Evolutionary conservation across 2,113 vertebrate species (phyloP), one percentile per base, ranked within the genome.

Genomic region (Plectropomus leopardus): DNA sequence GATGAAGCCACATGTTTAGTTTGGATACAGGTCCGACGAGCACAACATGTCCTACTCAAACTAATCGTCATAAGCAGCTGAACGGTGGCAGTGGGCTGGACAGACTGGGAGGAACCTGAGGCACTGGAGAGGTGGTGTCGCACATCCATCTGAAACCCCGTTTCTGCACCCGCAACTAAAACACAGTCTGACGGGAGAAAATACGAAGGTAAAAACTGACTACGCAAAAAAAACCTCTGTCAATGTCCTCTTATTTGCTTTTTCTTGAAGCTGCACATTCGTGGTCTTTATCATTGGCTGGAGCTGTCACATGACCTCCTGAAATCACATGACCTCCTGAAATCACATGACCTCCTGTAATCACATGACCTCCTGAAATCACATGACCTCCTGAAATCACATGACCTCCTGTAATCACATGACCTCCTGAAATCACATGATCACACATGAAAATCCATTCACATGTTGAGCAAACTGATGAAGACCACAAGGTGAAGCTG

Each of bases 51-150:
- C 55, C 81, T 51, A n/a, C 80, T 82, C 60, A 59, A 74, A 42
- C 69, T 28, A 60, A 42, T 21, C 9, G 16, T 44, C 66, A 32
- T 34, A 11, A 23, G 64, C 53, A 26, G 54, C 72, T 50, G 50
- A 17, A 19, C 10, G 58, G 55, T 16, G 73, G 76, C 76, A 70
- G 76, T 59, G 66, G 15, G 76, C 23, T 40, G 5, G 58, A 51
- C 1, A 1, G 50, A 26, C 19, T 15, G 55, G 32, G 64, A 57
- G n/a, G 77, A 81, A 76, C 77, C 83, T 68, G 83, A 86, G 87
- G 76, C 72, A 74, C 86, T 30, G 80, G 68, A 50, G 83, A 59
- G 75, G 80, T 3, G 80, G 42, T 1, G 60, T 44, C 44, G 1
- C 3, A n/a, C 64, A 15, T 77, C 80, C 80, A 58, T 45, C 72